Base-by-base conservation (phyloP, 2,113 vertebrate genomes). In the Anarrhichthys ocellatus region DNA sequence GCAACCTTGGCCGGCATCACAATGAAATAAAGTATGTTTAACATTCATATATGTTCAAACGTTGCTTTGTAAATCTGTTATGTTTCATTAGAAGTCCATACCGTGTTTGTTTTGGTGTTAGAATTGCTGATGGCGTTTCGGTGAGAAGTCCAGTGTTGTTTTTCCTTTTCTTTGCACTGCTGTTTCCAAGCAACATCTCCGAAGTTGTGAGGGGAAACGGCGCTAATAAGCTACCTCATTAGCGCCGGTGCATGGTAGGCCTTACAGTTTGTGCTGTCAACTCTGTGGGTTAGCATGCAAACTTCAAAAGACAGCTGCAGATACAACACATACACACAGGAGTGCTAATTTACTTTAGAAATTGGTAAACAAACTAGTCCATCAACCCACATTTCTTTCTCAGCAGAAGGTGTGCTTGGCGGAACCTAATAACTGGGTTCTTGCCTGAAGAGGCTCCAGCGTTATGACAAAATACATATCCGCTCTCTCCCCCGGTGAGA, bases 181-280 rank as follows among this genome's bases (percentile, higher is more conserved):
- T 81, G 89, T 92, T 89, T 86, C 90, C 83, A 87, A 87, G 92
- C 91, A 94, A 89, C 91, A 88, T 87, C 77, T 79, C 83, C 11
- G 32, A 76, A 83, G 85, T 86, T 84, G 80, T 71, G 74, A 82
- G 85, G 65, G n/a, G n/a, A 88, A 89, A 76, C 85, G 6, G 77
- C 71, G 2, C 90, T 93, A 94, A 94, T 94, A 92, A 93, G 92
- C 89, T 82, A 29, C 86, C 91, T 92, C 90, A 91, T 94, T 94
- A 93, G 85, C 65, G 80, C 65, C 34, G 64, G 73, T 68, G 78
- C 89, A 68, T 83, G 88, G 84, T 88, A 88, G 92, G 91, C 84
- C 88, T 86, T 81, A 65, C 34, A 59, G 81, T 89, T 73, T 81
- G 76, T 79, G 85, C 88, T 89, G 90, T 88, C 89, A 91, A 73